Conservation (phyloP, 1,140 invertebrate genomes). For the Rhysida immarginata region DNA sequence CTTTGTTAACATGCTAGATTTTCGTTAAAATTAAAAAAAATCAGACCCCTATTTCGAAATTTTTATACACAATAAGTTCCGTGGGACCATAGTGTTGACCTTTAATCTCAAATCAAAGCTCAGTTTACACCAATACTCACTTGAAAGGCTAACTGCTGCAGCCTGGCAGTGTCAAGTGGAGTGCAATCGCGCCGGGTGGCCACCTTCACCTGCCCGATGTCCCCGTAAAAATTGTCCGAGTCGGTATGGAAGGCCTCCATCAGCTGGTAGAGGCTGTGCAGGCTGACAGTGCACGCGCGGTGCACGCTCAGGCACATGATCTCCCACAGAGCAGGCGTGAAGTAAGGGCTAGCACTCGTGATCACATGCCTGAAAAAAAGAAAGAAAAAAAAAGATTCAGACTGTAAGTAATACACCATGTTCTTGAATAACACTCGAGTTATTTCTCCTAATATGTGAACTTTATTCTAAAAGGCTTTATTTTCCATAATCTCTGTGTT, state of each 20-base stretch:
- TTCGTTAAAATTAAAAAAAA: too few relatives aligned
- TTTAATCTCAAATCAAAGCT: too few relatives aligned
- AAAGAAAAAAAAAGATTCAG: conserved; percentile 7
- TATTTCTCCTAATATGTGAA: too few relatives aligned
- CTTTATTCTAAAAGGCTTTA: too few relatives aligned
- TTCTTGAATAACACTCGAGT: too few relatives aligned
- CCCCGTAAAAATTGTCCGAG: conserved; percentile 84
- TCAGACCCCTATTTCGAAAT: too few relatives aligned
- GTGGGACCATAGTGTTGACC: too few relatives aligned
- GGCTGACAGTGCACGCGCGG: conserved; percentile 61
- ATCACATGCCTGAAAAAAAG: conserved; percentile 51
- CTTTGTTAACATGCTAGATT: too few relatives aligned
- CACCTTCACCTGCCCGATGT: conserved; percentile 80
- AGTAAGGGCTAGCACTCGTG: conserved; percentile 57
- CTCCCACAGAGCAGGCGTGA: conserved; percentile 69
- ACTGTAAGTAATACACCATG: too few relatives aligned
- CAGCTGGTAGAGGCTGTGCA: conserved; percentile 65
- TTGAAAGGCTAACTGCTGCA: conserved; percentile 74
- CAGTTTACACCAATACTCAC: conserved; percentile 31
- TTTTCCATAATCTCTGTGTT: too few relatives aligned
- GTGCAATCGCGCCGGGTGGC: conserved; percentile 72
- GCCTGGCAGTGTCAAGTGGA: conserved; percentile 56
- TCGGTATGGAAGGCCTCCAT: conserved; percentile 72
- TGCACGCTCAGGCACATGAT: conserved; percentile 61
- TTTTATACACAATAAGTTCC: too few relatives aligned